Base-by-base conservation (phyloP, 92 coral and sea anemone species). In the Palythoa heliodiscus region DNA sequence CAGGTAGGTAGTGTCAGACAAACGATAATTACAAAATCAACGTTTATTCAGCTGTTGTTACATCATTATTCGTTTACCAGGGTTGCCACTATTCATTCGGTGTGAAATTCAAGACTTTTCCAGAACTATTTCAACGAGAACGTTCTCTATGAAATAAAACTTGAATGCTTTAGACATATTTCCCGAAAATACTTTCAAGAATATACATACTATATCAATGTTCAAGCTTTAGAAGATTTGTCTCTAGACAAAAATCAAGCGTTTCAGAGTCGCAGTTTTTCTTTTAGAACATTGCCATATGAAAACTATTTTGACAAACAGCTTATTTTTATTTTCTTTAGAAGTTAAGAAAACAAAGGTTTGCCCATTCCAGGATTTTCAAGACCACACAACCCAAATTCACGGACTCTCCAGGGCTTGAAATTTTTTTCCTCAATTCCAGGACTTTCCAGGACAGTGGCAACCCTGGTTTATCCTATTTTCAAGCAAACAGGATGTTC, bases 301-400 rank as follows among this genome's bases (percentile, higher is more conserved):
- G 47, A 40, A 60, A 60, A 60, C 16, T 13, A 16, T 60, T 60
- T 60, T 60, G 19, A 60, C 20, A 13, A 60, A 60, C 66, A 60
- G 66, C 66, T 13, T 16, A 60, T 60, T 60, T 60, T 60, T 60
- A 60, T 60, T 60, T 13, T 13, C 19, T 60, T 60, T 60, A n/a
- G 66, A 60, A 60, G n/a, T 60, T 13, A 60, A 60, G 66, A 60
- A 60, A 60, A 16, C 16, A 60, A 60, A 4, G 16, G 16, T 13
- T 60, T 60, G 66, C 66, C 66, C 20, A 60, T 60, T 16, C 66
- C 66, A 60, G 66, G 66, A 60, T 60, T 60, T 60, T 60, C 66
- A 60, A 60, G 20, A n/a, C 16, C 66, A 40, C 66, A 60, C 66
- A n/a, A 60, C 66, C 66, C 66, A 60, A 60, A 40, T 40, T 60